Evolutionary conservation across 2,888 invertebrate genomes (phyloP).

Genomic region (Hydriomena furcata): DNA sequence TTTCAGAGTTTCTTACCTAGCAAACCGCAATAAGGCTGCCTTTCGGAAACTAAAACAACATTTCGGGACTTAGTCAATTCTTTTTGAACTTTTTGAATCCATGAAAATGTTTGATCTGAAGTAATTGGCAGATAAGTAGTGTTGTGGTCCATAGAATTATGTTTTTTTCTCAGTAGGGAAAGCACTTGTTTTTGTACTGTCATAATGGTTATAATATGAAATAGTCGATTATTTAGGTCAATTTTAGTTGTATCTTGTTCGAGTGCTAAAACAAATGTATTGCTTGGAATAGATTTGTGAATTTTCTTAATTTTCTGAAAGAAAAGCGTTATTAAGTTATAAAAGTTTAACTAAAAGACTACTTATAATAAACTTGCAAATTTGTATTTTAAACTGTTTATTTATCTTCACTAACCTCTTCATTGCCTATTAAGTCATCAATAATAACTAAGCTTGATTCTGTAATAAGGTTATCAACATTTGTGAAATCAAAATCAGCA

Average conservation of each 20-base stretch:
- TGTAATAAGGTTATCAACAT: slow-evolving; percentile 14
- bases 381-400: too few species aligned
- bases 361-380: too few species aligned
- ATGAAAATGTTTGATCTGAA: slow-evolving; percentile 51
- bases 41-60: slow-evolving; percentile 54
- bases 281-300: slow-evolving; percentile 35
- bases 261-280: slow-evolving; percentile 49
- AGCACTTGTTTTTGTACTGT: slow-evolving; percentile 47
- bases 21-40: slow-evolving; percentile 52
- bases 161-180: slow-evolving; percentile 47
- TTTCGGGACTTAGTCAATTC: slow-evolving; percentile 49
- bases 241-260: slow-evolving; percentile 45
- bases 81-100: slow-evolving; percentile 47
- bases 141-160: slow-evolving; percentile 25
- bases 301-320: slow-evolving; percentile 54
- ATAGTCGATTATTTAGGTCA: slow-evolving; percentile 41
- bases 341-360: too few species aligned
- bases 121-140: slow-evolving; percentile 47
- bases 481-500: slow-evolving; percentile 28
- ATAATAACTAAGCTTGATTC: slow-evolving; percentile 47
- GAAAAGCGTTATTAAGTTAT: background rate
- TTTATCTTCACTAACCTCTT: slow-evolving; percentile 42
- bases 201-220: slow-evolving; percentile 50
- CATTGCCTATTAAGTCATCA: slow-evolving; percentile 45
- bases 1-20: too few species aligned